Percentiles rank a stretch among this genome's conserved stretches.
Evolutionary conservation across 2,888 invertebrate genomes (phyloP).

Genomic region (Euphydryas editha): DNA sequence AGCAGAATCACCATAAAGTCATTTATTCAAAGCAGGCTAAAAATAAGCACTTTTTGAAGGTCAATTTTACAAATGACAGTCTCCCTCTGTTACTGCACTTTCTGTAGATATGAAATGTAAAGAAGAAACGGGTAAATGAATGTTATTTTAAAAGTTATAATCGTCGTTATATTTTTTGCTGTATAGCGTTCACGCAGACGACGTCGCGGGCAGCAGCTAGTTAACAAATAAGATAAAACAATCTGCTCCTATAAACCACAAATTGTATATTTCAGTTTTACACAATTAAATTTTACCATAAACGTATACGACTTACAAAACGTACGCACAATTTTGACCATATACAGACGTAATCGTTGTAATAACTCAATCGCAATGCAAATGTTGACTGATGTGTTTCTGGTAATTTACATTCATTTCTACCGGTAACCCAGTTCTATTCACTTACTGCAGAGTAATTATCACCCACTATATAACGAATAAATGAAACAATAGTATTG

Average conservation of each 20-base stretch:
- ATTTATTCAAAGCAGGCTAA: too few relatives aligned
- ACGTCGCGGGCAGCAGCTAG: too few relatives aligned
- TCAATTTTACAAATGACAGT: too few relatives aligned
- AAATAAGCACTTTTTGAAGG: too few relatives aligned
- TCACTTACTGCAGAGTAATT: conserved; percentile 30
- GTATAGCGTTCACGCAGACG: too few relatives aligned
- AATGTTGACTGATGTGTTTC: conserved; percentile 27
- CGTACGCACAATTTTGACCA: conserved; percentile 6
- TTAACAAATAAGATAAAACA: not conserved
- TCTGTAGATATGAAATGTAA: too few relatives aligned
- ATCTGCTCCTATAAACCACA: not conserved
- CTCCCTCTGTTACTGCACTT: too few relatives aligned
- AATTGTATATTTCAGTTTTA: not conserved
- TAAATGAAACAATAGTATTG: conserved; percentile 38
- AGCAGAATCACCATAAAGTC: too few relatives aligned
- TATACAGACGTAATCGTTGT: conserved; percentile 23
- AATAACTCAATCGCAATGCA: conserved; percentile 30
- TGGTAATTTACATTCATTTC: conserved; percentile 31
- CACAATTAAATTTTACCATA: conserved; percentile 15
- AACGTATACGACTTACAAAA: conserved; percentile 10
- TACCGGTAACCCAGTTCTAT: conserved; percentile 37
- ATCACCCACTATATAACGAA: conserved; percentile 34
- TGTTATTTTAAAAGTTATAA: too few relatives aligned
- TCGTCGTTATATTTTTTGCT: too few relatives aligned
- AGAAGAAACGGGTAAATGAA: too few relatives aligned